These are phyloP conservation scores for Drosophila fuyamai DNA, from an alignment of 1,140 invertebrate species.

Conservation along the genomic window DNA sequence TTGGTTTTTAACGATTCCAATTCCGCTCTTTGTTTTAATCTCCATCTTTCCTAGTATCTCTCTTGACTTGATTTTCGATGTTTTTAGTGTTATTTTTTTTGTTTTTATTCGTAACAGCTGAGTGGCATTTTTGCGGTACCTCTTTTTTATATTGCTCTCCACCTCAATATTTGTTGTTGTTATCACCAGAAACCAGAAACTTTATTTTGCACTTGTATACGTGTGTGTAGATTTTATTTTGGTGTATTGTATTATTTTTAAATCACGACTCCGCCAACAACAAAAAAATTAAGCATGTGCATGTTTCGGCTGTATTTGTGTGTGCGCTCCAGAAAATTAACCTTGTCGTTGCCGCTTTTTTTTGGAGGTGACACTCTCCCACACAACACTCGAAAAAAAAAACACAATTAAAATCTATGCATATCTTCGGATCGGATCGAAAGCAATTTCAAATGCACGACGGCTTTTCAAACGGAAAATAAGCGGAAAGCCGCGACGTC, in stretches of 20 bases:
- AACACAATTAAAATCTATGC: neutral
- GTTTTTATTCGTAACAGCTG: constrained; percentile 46
- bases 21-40: constrained; percentile 38
- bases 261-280: constrained; percentile 32
- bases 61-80: constrained; percentile 13
- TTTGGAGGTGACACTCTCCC: constrained; percentile 16
- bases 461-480: neutral
- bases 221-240: constrained; percentile 8
- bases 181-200: constrained; percentile 22
- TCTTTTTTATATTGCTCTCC: constrained; percentile 5
- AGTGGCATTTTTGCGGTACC: constrained; percentile 22
- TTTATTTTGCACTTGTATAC: constrained; percentile 23
- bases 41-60: constrained; percentile 19
- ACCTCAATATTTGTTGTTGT: constrained; percentile 1
- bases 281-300: constrained; percentile 11
- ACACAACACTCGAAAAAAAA: constrained; percentile 20
- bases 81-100: constrained; percentile 32
- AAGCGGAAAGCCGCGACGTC: neutral
- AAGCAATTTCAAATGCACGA: neutral
- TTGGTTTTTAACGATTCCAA: constrained; percentile 21
- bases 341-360: constrained; percentile 1
- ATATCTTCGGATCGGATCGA: neutral
- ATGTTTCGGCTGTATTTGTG: constrained; percentile 1
- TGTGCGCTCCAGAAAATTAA: constrained; percentile 14
- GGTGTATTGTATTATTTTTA: constrained; percentile 19